A percentile compares a stretch with the other conserved stretches of the same genome.
phyloP scores from a whole-genome alignment of 2,888 invertebrate genomes.

The Leucozona laternaria region DNA sequence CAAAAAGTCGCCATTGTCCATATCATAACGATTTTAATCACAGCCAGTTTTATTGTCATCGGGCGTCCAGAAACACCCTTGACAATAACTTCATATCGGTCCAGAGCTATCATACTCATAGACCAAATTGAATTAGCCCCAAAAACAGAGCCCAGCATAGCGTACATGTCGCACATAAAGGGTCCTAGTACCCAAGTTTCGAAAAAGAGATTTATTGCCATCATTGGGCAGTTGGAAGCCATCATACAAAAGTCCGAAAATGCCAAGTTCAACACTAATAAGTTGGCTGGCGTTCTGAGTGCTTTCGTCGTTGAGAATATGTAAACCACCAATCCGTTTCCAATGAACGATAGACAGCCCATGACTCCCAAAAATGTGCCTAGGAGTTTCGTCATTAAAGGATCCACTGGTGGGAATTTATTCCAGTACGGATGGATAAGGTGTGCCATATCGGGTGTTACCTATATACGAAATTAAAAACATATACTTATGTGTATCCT shows the following conservation, averaged over 20 bases:
- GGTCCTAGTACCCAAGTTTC: conserved; percentile 84
- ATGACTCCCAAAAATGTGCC: conserved; percentile 90
- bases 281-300: conserved; percentile 94
- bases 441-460: conserved; percentile 87
- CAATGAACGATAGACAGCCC: conserved; percentile 83
- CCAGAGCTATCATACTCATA: conserved; percentile 94
- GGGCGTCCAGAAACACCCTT: conserved; percentile 94
- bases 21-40: conserved; percentile 90
- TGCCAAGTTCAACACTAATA: conserved; percentile 95
- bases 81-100: conserved; percentile 95
- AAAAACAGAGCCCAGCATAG: conserved; percentile 91
- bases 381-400: conserved; percentile 92
- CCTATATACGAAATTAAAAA: conserved; percentile 78
- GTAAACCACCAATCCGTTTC: conserved; percentile 82
- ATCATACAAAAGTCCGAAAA: conserved; percentile 94
- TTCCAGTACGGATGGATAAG: conserved; percentile 91
- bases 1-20: conserved; percentile 93
- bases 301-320: conserved; percentile 83
- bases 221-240: conserved; percentile 85
- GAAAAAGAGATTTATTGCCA: conserved; percentile 83
- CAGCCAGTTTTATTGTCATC: conserved; percentile 91
- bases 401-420: conserved; percentile 94
- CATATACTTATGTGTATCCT: neutral
- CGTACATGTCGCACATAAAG: conserved; percentile 92
- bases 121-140: conserved; percentile 95